Evolutionary conservation across 2,888 invertebrate species (phyloP).

Genomic region (Theretra japonica): DNA sequence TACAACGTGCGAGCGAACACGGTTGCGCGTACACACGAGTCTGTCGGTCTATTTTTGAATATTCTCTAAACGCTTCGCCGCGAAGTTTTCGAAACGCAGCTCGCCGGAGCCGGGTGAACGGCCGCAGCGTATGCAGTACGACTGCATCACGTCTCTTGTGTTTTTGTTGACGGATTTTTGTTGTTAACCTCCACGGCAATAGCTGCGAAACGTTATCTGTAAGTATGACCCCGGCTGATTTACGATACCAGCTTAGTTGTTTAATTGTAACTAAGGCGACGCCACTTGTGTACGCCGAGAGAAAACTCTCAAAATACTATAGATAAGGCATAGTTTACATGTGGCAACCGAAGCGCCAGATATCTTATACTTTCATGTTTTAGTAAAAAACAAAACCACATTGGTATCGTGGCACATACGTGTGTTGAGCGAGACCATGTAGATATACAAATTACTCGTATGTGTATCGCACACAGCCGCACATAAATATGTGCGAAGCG

Average conservation of each 20-base stretch:
- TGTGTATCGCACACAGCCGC: constrained; percentile 47
- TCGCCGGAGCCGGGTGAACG: constrained; percentile 80
- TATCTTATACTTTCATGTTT: constrained; percentile 38
- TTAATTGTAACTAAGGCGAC: constrained; percentile 44
- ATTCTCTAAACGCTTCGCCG: constrained; percentile 80
- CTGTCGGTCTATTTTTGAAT: constrained; percentile 83
- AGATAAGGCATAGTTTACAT: constrained; percentile 27
- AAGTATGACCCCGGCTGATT: constrained; percentile 82
- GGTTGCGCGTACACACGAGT: constrained; percentile 69
- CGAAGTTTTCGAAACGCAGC: constrained; percentile 83
- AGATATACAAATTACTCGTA: constrained; percentile 43
- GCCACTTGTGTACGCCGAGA: constrained; percentile 39
- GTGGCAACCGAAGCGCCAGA: constrained; percentile 23
- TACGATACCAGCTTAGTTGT: constrained; percentile 74
- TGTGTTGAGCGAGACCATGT: constrained; percentile 47
- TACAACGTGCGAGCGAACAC: constrained; percentile 61
- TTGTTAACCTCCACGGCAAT: constrained; percentile 73
- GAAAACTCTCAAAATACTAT: constrained; percentile 27
- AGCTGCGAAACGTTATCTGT: constrained; percentile 78
- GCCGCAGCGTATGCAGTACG: constrained; percentile 78
- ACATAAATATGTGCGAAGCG: constrained; percentile 41
- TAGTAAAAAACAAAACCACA: constrained; percentile 48
- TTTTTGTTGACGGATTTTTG: constrained; percentile 83
- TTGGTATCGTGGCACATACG: constrained; percentile 49
- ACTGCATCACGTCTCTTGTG: constrained; percentile 79